phyloP scores from a whole-genome alignment of 1,140 invertebrate species.

The Aphidius gifuensis region DNA sequence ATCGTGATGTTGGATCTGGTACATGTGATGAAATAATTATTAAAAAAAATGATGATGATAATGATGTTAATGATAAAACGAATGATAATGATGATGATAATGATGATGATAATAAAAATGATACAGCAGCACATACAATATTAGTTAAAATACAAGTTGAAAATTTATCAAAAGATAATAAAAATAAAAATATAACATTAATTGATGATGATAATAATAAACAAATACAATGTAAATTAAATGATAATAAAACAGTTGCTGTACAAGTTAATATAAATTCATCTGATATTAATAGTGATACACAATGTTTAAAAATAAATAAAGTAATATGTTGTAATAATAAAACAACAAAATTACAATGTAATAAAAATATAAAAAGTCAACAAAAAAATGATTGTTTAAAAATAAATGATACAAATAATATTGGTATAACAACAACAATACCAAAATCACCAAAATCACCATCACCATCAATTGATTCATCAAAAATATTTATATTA shows the following conservation, averaged over 20 bases:
- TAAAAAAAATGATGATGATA: conserved; percentile 10
- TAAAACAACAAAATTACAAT: conserved; percentile 29
- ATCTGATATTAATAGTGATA: conserved; percentile 32
- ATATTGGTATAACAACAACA: conserved; percentile 11
- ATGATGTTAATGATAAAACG: conserved; percentile 10
- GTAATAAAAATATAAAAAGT: conserved; percentile 27
- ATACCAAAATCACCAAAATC: conserved; percentile 2
- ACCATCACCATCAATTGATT: conserved; percentile 5
- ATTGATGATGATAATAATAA: no score
- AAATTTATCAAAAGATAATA: conserved; percentile 34
- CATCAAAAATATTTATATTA: conserved; percentile 24
- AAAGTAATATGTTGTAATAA: conserved; percentile 31
- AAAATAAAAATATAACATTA: no score
- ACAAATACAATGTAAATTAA: conserved; percentile 17
- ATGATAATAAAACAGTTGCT: conserved; percentile 27
- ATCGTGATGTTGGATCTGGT: not conserved
- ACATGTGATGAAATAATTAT: conserved; percentile 9
- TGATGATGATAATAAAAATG: conserved; percentile 16
- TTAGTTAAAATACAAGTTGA: conserved; percentile 44
- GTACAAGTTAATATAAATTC: conserved; percentile 31
- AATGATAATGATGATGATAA: not conserved
- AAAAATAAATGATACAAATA: conserved; percentile 11
- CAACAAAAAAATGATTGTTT: not conserved
- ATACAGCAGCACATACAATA: conserved; percentile 22
- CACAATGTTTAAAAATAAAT: conserved; percentile 30